Evolutionary conservation across 2,797 vertebrate species (phyloP), one percentile per base, ranked within the genome.

Genomic region (Sus cebifrons): DNA sequence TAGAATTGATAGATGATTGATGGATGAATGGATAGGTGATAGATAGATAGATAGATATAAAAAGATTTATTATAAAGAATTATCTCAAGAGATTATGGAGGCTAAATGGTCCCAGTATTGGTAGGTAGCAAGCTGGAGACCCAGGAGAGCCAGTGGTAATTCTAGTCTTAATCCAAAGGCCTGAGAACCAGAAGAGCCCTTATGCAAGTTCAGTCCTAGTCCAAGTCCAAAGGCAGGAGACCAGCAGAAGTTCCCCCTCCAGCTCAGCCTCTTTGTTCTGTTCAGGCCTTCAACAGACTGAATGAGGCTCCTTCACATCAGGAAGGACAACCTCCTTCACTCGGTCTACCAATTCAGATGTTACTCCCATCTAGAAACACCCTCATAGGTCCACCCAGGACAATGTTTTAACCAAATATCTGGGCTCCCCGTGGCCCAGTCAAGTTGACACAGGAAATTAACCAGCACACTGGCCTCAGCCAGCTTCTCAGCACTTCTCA

Each of bases 61-160:
- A 87, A 60, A 74, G n/a, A 32, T 75, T 89, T 68, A 73, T 81
- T 89, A 25, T 75, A 70, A 86, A 86, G 68, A 95, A 82, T 70
- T 81, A 36, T 32, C 62, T 89, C 32, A 89, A 11, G 56, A 27
- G 44, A 44, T 85, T 79, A 85, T 36, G 40, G 62, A 86, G 9
- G 40, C 54, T 89, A 12, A 83, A 71, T 67, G 86, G n/a, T 81
- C 62, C 81, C 54, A 52, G 86, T 32, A 91, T 67, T 60, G 6
- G 18, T 36, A 68, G 18, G 54, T 40, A 67, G 60, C 75, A 87
- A 82, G 36, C 15, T 67, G 40, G 74, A 89, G 68, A 49, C 58
- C n/a, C 65, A n/a, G 58, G 40, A 74, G 12, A 49, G 20, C 9
- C 6, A 6, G 36, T 40, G 29, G 14, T 71, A 60, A 74, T 25